These are phyloP conservation scores for Drosophila ustulata DNA, from an alignment of 2,888 invertebrate species.

Conservation along the genomic window DNA sequence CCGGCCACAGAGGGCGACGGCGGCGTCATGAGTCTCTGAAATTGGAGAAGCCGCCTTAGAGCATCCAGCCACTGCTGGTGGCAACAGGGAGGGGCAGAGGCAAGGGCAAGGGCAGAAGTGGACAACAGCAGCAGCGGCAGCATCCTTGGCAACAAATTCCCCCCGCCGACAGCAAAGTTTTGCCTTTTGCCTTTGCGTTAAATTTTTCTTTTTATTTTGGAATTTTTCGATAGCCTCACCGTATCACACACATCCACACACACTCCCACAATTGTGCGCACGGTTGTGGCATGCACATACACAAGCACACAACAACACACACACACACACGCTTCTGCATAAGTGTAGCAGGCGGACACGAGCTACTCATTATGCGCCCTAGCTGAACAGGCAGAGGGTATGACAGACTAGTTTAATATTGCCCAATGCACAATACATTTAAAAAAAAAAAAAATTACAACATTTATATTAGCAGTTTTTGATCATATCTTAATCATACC, in stretches of 20 bases:
- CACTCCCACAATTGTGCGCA: conserved; percentile 20
- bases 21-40: conserved; percentile 63
- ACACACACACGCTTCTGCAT: conserved; percentile 54
- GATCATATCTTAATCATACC: no score
- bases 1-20: conserved; percentile 50
- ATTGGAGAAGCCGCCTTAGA: conserved; percentile 71
- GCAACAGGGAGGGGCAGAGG: conserved; percentile 4
- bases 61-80: conserved; percentile 8
- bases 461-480: no score
- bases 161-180: conserved; percentile 54
- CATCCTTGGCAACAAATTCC: conserved; percentile 43
- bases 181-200: conserved; percentile 78
- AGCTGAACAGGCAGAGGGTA: conserved; percentile 2
- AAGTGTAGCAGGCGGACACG: conserved; percentile 51
- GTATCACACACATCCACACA: conserved; percentile 52
- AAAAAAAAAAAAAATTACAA: background rate
- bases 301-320: conserved; percentile 7
- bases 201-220: conserved; percentile 79
- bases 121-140: conserved; percentile 34
- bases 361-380: conserved; percentile 72
- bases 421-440: background rate
- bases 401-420: background rate
- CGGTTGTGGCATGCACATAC: conserved; percentile 27
- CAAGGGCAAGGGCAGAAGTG: conserved; percentile 18
- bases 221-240: conserved; percentile 77